Evolutionary conservation across 1,140 invertebrate genomes (phyloP).

Genomic region (Aphelinus certus): DNA sequence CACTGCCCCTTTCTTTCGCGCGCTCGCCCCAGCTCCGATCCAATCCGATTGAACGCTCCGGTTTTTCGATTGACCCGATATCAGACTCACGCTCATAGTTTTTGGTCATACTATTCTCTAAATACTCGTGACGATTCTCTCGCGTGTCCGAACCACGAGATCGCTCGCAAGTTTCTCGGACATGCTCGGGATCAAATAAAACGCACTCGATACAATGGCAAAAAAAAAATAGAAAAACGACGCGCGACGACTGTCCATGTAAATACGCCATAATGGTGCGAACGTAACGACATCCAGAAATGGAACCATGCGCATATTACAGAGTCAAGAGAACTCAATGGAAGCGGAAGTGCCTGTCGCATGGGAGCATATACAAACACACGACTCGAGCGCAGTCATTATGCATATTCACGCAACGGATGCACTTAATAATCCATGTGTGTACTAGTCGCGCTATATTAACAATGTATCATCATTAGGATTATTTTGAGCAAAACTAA

Average conservation of each 20-base stretch:
- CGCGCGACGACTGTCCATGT: no score
- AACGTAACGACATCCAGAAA: background rate
- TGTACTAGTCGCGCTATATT: background rate
- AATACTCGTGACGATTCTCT: no score
- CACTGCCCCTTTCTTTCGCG: conserved; percentile 6
- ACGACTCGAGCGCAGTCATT: conserved; percentile 48
- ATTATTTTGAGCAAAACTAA: background rate
- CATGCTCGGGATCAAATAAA: no score
- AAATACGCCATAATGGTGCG: background rate
- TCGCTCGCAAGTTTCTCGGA: no score
- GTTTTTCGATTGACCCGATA: background rate
- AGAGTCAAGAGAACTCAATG: conserved; percentile 46
- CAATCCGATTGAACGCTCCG: background rate
- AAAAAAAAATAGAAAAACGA: no score
- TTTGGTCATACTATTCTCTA: no score
- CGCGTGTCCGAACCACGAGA: no score
- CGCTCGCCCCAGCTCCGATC: background rate
- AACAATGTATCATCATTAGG: conserved; percentile 11
- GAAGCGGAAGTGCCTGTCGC: conserved; percentile 64
- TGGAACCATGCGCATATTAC: background rate
- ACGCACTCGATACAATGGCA: no score
- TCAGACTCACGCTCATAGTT: no score
- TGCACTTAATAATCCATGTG: conserved; percentile 54
- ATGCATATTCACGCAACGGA: conserved; percentile 59
- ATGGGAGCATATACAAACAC: conserved; percentile 63